Percentiles rank a stretch among this genome's conserved stretches.
phyloP scores from a whole-genome alignment of 2,888 invertebrate genomes.

The Dioctria rufipes region DNA sequence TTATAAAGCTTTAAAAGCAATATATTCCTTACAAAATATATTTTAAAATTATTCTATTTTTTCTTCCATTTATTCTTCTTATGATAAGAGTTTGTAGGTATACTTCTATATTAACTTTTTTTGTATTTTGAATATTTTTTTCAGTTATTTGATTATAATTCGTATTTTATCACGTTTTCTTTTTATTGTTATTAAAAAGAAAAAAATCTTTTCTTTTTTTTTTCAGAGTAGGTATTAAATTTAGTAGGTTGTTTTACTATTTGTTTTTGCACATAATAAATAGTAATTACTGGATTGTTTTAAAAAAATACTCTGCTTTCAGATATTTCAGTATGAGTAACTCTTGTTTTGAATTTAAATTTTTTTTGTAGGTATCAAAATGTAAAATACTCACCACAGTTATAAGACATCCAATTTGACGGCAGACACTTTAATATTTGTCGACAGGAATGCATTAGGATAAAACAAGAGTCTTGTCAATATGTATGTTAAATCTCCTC shows the following conservation, averaged over 20 bases:
- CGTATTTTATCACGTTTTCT: constrained; percentile 37
- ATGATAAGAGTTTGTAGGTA: not conserved
- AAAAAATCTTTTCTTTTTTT: too few species aligned
- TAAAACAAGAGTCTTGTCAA: constrained; percentile 34
- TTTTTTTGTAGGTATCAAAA: too few species aligned
- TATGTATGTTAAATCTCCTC: constrained; percentile 12
- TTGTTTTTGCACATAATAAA: constrained; percentile 11
- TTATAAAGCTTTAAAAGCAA: constrained; percentile 47
- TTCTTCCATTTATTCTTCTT: not conserved
- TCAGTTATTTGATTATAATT: constrained; percentile 26
- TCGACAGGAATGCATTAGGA: constrained; percentile 19
- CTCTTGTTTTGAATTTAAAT: too few species aligned
- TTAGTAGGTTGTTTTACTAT: constrained; percentile 12
- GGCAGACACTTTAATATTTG: too few species aligned
- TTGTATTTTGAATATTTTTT: constrained; percentile 15
- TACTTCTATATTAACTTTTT: constrained; percentile 4
- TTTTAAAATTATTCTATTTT: constrained; percentile 25
- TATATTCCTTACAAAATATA: constrained; percentile 43
- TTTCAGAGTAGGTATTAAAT: not conserved
- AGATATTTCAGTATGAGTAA: not conserved
- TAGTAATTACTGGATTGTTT: constrained; percentile 2
- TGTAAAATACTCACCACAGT: too few species aligned
- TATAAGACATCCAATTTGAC: too few species aligned
- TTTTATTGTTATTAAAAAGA: too few species aligned
- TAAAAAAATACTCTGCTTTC: not conserved